Conservation (phyloP, 37 sponge, comb jelly and placozoan genomes). For the Chondrosia reniformis region DNA sequence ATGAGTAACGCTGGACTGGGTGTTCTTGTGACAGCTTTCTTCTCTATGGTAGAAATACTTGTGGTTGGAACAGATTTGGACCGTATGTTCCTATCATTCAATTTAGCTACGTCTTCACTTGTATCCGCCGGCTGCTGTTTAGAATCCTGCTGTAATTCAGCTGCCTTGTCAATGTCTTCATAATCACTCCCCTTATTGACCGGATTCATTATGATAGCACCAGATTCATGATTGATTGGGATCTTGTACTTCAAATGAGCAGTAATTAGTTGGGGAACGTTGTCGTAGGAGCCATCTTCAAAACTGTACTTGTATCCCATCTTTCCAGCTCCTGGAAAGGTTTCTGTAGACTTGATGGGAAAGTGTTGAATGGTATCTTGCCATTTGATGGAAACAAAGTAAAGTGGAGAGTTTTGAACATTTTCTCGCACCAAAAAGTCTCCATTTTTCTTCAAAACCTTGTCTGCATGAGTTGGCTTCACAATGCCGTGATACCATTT, state of each 20-base stretch:
- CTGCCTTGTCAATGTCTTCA: background rate
- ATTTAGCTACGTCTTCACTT: background rate
- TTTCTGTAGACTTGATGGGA: slow-evolving; percentile 43
- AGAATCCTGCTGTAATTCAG: background rate
- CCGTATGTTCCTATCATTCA: slow-evolving; percentile 2
- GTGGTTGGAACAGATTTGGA: slow-evolving; percentile 6
- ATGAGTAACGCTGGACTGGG: background rate
- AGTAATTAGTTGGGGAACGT: slow-evolving; percentile 68
- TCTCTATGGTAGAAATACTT: background rate
- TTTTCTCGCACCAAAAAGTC: slow-evolving; percentile 82
- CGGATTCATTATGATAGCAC: slow-evolving; percentile 43
- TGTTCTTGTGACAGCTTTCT: background rate
- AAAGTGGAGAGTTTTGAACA: slow-evolving; percentile 23
- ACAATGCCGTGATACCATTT: slow-evolving; percentile 86
- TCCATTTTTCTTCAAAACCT: slow-evolving; percentile 61
- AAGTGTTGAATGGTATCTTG: slow-evolving; percentile 38
- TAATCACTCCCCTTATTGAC: slow-evolving; percentile 24
- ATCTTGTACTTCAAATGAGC: slow-evolving; percentile 70
- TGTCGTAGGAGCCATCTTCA: slow-evolving; percentile 72
- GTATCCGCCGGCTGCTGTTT: background rate
- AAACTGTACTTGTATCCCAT: slow-evolving; percentile 56
- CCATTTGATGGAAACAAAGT: slow-evolving; percentile 55
- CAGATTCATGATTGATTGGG: slow-evolving; percentile 38
- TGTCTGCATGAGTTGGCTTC: slow-evolving; percentile 35
- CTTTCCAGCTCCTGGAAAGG: slow-evolving; percentile 7